phyloP scores from a whole-genome alignment of 1,140 invertebrate genomes.

The Thrips palmi region DNA sequence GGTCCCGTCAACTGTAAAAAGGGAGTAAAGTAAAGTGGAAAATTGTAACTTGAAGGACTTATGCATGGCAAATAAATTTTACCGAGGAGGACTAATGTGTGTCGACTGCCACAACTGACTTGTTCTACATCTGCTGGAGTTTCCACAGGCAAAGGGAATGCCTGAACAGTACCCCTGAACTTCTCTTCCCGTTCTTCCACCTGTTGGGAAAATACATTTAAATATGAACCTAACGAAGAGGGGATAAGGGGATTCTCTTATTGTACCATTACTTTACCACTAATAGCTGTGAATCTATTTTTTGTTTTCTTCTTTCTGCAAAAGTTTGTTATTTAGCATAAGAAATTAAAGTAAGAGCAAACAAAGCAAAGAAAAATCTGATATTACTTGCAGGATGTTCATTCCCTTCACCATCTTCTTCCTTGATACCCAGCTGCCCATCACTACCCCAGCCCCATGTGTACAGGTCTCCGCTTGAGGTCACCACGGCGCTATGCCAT shows the following conservation, averaged over 20 bases:
- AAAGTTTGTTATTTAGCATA: neutral
- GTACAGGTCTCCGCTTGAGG: constrained; percentile 42
- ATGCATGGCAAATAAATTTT: constrained; percentile 6
- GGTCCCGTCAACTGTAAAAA: constrained; percentile 35
- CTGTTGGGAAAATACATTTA: constrained; percentile 5
- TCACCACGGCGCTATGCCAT: constrained; percentile 68
- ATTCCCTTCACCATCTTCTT: constrained; percentile 20
- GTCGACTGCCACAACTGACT: constrained; percentile 45
- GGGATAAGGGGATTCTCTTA: neutral
- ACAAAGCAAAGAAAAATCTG: neutral
- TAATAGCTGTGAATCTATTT: no score
- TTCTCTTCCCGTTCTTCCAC: no score
- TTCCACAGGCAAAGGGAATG: constrained; percentile 17
- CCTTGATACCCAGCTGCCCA: constrained; percentile 49
- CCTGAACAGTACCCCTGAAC: constrained; percentile 10
- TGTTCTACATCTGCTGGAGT: constrained; percentile 29
- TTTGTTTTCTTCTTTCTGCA: constrained; percentile 14
- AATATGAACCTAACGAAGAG: constrained; percentile 2
- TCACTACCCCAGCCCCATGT: constrained; percentile 76
- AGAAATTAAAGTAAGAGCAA: constrained; percentile 2
- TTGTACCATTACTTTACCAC: neutral
- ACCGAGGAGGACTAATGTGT: constrained; percentile 40
- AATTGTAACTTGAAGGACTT: neutral
- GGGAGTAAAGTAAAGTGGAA: constrained; percentile 1
- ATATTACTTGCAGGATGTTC: constrained; percentile 17